A percentile compares a stretch with the other conserved stretches of the same genome.
phyloP scores from a whole-genome alignment of 1,140 invertebrate genomes.

The Pachypeltis micranthus region DNA sequence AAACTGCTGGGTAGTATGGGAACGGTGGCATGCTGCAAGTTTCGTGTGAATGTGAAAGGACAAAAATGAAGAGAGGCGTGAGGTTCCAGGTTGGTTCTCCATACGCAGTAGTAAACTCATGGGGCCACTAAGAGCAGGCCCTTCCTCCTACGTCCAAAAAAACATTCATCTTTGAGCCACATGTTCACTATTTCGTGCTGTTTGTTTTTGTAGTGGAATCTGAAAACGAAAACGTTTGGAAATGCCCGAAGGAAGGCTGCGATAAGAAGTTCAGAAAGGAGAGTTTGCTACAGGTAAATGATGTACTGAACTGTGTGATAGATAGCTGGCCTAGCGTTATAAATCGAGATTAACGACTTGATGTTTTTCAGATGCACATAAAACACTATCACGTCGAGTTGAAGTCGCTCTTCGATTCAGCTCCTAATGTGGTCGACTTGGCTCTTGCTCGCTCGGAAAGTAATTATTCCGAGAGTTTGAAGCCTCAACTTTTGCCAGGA shows the following conservation, averaged over 20 bases:
- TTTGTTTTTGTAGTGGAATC: constrained; percentile 2
- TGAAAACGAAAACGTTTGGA: constrained; percentile 17
- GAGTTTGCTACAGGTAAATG: constrained; percentile 53
- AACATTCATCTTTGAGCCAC: too few relatives aligned
- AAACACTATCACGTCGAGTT: constrained; percentile 79
- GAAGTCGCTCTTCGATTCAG: constrained; percentile 57
- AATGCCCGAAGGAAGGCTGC: constrained; percentile 68
- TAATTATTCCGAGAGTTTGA: neutral
- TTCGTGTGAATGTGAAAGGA: too few relatives aligned
- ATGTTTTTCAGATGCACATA: constrained; percentile 57
- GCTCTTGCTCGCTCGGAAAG: constrained; percentile 46
- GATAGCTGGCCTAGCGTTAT: neutral
- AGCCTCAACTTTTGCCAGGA: neutral
- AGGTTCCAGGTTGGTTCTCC: too few relatives aligned
- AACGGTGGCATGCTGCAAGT: too few relatives aligned
- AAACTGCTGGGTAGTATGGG: too few relatives aligned
- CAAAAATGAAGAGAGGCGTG: too few relatives aligned
- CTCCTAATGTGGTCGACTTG: constrained; percentile 72
- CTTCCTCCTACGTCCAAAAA: too few relatives aligned
- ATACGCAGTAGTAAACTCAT: too few relatives aligned
- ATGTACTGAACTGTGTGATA: neutral
- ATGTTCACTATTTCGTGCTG: neutral
- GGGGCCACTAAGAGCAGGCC: too few relatives aligned
- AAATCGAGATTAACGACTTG: constrained; percentile 9
- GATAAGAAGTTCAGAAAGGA: constrained; percentile 81